These are phyloP conservation scores for Netelia virgata DNA, from an alignment of 2,888 invertebrate genomes.

Conservation along the genomic window DNA sequence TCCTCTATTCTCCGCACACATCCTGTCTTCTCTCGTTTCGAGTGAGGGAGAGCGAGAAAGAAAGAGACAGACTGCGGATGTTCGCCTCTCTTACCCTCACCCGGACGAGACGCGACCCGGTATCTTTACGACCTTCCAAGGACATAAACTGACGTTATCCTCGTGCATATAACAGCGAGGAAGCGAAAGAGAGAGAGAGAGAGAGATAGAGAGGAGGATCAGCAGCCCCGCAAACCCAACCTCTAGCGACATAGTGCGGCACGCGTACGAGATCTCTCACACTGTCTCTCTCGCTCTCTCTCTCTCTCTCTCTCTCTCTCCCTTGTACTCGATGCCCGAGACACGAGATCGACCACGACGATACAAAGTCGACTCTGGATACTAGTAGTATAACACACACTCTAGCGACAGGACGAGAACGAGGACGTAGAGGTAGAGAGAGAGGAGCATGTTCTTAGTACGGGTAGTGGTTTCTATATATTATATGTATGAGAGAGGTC, in stretches of 20 bases:
- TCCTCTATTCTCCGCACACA: no score
- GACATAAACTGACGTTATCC: slow-evolving; percentile 81
- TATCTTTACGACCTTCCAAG: slow-evolving; percentile 80
- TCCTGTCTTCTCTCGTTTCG: background rate
- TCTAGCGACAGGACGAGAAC: no score
- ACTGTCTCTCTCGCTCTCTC: slow-evolving; percentile 2
- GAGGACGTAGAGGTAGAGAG: background rate
- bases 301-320: slow-evolving; percentile 10
- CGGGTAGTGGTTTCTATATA: slow-evolving; percentile 13
- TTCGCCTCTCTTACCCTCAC: background rate
- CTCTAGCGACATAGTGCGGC: slow-evolving; percentile 3
- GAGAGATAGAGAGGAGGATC: slow-evolving; percentile 1
- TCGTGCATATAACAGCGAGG: slow-evolving; percentile 67
- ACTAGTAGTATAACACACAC: background rate
- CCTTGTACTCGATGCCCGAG: slow-evolving; percentile 23
- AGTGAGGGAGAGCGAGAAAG: slow-evolving; percentile 44
- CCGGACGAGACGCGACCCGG: slow-evolving; percentile 61
- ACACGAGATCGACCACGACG: slow-evolving; percentile 8
- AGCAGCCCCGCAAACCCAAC: background rate
- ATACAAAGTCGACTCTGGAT: background rate
- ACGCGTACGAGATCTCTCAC: slow-evolving; percentile 31
- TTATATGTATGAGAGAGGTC: slow-evolving; percentile 16
- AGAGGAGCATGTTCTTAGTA: background rate
- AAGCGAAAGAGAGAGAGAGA: slow-evolving; percentile 3
- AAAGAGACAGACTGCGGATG: slow-evolving; percentile 40